Base-by-base conservation (phyloP, 2,888 invertebrate genomes). In the Drosophila tanythrix region DNA sequence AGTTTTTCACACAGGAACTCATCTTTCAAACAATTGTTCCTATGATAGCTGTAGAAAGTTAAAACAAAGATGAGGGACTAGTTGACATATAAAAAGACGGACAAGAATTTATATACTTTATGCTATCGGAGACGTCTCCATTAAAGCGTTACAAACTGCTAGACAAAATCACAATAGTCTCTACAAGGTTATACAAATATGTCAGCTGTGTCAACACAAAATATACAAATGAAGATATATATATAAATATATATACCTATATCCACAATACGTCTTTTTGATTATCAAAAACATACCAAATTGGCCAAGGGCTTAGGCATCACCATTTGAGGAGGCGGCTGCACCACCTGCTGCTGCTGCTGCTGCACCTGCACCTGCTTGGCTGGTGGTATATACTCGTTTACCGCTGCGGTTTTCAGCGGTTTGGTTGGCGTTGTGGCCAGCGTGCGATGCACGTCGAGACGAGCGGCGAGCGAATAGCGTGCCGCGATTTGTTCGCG, bases 401-500 rank as follows among this genome's bases (percentile, higher is more conserved):
- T 29, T 29, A 59, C 38, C 25, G 64, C 55, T 13, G 31, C 21
- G 21, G 77, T 7, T 46, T 70, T 82, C 1, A 82, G 58, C 29
- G 80, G 70, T 27, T 76, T 53, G 0, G 73, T 48, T 21, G 82
- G 35, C 18, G 66, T 56, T 38, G 69, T 31, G 56, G 68, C 43
- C 0, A 82, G 27, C 33, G 79, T 50, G 27, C 92, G 92, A 65
- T 84, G 79, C 63, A 90, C 87, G 55, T 92, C 87, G 13, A 91
- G 68, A 33, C 91, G 85, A 31, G 90, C 85, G 4, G 92, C 64
- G 6, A 91, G 65, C 10, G 91, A 91, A 21, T 82, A 80, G 5
- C 86, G 82, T 10, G 83, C 82, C 25, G 83, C 86, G n/a, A 91
- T 65, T 75, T 91, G 83, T 65, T 91, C 91, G 8, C 82, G 81